These are phyloP conservation scores for Amphiprion ocellaris DNA, from an alignment of 2,113 vertebrate species.

Conservation along the genomic window DNA sequence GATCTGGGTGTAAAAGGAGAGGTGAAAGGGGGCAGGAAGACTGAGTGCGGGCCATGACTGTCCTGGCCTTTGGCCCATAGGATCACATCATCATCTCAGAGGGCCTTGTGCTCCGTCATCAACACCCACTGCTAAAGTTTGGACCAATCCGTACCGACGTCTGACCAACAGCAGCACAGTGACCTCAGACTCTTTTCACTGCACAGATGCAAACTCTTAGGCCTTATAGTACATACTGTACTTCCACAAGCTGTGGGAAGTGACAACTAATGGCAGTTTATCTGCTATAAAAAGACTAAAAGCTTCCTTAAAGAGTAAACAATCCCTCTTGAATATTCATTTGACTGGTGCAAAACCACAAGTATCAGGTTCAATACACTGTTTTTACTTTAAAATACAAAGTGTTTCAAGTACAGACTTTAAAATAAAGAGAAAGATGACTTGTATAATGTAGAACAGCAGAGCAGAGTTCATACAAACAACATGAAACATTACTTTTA, in stretches of 20 bases:
- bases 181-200: conserved; percentile 16
- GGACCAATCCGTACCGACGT: conserved; percentile 1
- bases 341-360: conserved; percentile 13
- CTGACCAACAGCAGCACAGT: not conserved
- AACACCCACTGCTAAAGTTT: conserved; percentile 36
- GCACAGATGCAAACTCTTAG: not conserved
- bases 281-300: no score
- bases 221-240: not conserved
- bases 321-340: not conserved
- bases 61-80: conserved; percentile 57
- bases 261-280: no score
- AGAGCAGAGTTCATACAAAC: conserved; percentile 11
- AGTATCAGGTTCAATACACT: not conserved
- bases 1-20: conserved; percentile 41
- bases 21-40: conserved; percentile 27
- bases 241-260: not conserved
- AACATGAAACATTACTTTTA: conserved; percentile 28
- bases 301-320: not conserved
- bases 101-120: conserved; percentile 28
- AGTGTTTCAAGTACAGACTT: conserved; percentile 27
- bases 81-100: conserved; percentile 34
- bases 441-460: conserved; percentile 29
- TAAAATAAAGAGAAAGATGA: conserved; percentile 34
- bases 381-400: conserved; percentile 49
- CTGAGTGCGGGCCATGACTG: conserved; percentile 35